A percentile compares a stretch with the other conserved stretches of the same genome.
These are phyloP conservation scores for Rhea americana DNA, from an alignment of 2,113 vertebrate species.

Conservation along the genomic window DNA sequence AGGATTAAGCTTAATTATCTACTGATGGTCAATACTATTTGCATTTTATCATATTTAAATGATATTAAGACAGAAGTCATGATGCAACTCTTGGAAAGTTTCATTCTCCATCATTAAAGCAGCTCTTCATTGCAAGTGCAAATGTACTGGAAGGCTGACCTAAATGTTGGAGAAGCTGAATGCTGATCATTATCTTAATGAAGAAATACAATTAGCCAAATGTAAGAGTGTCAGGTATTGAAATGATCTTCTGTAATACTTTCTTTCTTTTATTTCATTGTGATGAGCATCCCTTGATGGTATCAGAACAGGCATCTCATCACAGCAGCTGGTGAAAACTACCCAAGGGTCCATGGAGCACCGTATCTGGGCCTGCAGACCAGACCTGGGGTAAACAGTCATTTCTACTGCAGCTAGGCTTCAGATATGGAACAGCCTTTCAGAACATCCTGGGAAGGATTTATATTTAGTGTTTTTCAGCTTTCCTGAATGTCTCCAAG, in stretches of 20 bases:
- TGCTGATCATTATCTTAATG: conserved; percentile 65
- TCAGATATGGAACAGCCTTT: neutral
- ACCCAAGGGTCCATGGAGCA: neutral
- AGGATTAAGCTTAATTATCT: conserved; percentile 40
- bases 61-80: conserved; percentile 58
- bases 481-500: neutral
- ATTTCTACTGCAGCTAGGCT: neutral
- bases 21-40: conserved; percentile 53
- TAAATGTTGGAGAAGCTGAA: conserved; percentile 60
- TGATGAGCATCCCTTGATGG: conserved; percentile 28
- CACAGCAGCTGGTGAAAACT: conserved; percentile 29
- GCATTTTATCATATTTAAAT: conserved; percentile 65
- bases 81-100: conserved; percentile 35
- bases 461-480: neutral
- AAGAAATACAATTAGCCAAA: conserved; percentile 65
- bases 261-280: conserved; percentile 59
- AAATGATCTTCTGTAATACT: conserved; percentile 50
- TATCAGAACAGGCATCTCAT: conserved; percentile 35
- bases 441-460: neutral
- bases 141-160: conserved; percentile 67
- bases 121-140: conserved; percentile 66
- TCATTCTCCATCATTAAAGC: conserved; percentile 64
- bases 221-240: conserved; percentile 63
- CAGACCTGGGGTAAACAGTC: neutral
- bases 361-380: neutral